phyloP scores from a whole-genome alignment of 1,140 invertebrate genomes.

The Sipha flava region DNA sequence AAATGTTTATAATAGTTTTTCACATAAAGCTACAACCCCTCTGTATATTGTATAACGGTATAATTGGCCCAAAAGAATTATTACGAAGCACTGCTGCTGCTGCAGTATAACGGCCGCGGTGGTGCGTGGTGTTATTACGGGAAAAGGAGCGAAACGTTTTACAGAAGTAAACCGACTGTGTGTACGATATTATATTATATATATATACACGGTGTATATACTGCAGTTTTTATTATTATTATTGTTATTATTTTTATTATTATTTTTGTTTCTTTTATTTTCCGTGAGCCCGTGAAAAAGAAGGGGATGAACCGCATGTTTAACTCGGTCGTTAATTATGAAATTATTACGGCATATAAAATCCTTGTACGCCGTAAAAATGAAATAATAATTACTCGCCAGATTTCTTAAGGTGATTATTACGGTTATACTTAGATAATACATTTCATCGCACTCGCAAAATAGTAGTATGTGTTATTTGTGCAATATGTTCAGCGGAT shows the following conservation, averaged over 20 bases:
- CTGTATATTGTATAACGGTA: background rate
- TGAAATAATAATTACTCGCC: background rate
- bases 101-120: no score
- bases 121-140: no score
- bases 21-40: background rate
- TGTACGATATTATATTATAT: no score
- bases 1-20: background rate
- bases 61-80: background rate
- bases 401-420: background rate
- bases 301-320: background rate
- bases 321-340: constrained; percentile 15
- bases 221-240: background rate
- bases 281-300: background rate
- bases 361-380: background rate
- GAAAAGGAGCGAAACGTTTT: background rate
- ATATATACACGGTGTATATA: background rate
- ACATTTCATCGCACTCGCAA: no score
- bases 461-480: no score
- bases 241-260: background rate
- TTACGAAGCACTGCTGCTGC: no score
- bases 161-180: no score
- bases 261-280: background rate
- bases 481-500: background rate
- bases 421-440: background rate
- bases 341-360: constrained; percentile 7